phyloP scores from a whole-genome alignment of 2,888 invertebrate genomes.

The Harpagoxenus sublaevis region DNA sequence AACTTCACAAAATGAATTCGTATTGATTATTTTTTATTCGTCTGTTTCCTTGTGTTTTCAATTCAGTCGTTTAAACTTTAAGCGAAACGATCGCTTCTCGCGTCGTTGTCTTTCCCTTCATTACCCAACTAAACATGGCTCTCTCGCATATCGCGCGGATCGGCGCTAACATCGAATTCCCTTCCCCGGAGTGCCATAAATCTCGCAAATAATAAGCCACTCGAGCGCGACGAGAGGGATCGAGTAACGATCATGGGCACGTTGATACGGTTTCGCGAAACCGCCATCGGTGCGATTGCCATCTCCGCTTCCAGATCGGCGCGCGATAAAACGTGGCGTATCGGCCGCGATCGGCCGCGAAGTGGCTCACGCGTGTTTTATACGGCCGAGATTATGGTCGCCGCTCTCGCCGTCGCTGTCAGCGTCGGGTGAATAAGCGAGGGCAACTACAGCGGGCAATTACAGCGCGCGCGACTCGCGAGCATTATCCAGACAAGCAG shows the following conservation, averaged over 20 bases:
- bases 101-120: constrained; percentile 19
- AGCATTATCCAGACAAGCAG: constrained; percentile 8
- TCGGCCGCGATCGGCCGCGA: constrained; percentile 27
- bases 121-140: constrained; percentile 18
- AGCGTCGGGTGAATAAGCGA: constrained; percentile 31
- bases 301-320: constrained; percentile 46
- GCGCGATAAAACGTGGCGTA: constrained; percentile 37
- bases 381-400: constrained; percentile 34
- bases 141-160: constrained; percentile 7
- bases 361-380: constrained; percentile 32
- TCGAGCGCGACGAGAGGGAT: constrained; percentile 39
- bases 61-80: not conserved
- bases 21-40: not conserved
- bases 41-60: not conserved
- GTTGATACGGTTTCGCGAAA: constrained; percentile 47
- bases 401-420: constrained; percentile 44
- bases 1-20: not conserved
- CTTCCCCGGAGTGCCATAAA: constrained; percentile 31
- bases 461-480: constrained; percentile 62
- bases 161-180: constrained; percentile 17
- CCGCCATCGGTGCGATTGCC: constrained; percentile 26
- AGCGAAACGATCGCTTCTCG: not conserved
- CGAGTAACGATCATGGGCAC: constrained; percentile 30
- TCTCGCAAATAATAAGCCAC: constrained; percentile 52
- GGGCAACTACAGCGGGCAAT: constrained; percentile 66